A percentile compares a stretch with the other conserved stretches of the same genome.
These are phyloP conservation scores for Hypselothyrea guttata DNA, from an alignment of 2,888 invertebrate genomes.

Conservation along the genomic window DNA sequence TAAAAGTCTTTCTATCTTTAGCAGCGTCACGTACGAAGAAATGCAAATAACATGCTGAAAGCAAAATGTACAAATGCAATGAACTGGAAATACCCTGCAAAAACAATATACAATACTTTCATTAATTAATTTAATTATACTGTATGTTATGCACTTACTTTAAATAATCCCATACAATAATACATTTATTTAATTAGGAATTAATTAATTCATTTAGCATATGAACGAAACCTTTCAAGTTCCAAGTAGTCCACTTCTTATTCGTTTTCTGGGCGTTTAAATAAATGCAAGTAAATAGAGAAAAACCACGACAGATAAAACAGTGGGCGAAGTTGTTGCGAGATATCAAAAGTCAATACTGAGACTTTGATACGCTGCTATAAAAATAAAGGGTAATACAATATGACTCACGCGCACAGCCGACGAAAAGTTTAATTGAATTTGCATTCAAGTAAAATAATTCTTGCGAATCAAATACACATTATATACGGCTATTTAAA, in stretches of 20 bases:
- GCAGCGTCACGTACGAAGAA: neutral
- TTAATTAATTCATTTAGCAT: no score
- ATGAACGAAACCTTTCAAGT: no score
- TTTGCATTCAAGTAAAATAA: conserved; percentile 1
- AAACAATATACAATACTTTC: neutral
- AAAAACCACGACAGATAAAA: conserved; percentile 37
- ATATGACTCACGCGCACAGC: neutral
- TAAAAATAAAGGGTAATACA: conserved; percentile 1
- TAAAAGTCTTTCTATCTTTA: conserved; percentile 8
- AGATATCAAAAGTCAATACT: conserved; percentile 34
- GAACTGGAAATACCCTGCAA: neutral
- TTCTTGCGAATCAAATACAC: neutral
- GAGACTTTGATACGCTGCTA: conserved; percentile 5
- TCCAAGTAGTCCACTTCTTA: no score
- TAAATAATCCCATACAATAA: no score
- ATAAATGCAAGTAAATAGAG: conserved; percentile 23
- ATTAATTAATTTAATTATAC: no score
- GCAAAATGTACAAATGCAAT: no score
- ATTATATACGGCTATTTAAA: conserved; percentile 15
- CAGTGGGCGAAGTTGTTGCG: conserved; percentile 15
- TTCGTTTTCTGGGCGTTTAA: conserved; percentile 38
- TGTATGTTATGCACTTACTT: no score
- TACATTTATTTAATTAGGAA: no score
- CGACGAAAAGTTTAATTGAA: neutral
- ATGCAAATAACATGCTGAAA: neutral